These are phyloP conservation scores for Proisotoma minuta DNA, from an alignment of 2,888 invertebrate species.

Conservation along the genomic window DNA sequence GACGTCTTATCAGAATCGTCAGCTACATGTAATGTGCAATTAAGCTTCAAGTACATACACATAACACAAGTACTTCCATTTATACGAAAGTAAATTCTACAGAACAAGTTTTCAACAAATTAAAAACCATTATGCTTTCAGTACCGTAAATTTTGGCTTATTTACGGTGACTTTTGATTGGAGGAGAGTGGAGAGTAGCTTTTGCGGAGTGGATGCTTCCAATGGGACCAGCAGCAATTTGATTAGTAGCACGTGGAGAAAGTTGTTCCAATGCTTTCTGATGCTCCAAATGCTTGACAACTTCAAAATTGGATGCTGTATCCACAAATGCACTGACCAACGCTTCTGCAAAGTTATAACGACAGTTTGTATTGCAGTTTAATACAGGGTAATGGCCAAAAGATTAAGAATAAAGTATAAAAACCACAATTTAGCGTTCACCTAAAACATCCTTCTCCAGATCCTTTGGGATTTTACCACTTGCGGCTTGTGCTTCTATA, in stretches of 20 bases:
- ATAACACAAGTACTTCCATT: too few relatives aligned
- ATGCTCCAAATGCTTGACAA: slow-evolving; percentile 23
- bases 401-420: background rate
- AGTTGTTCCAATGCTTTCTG: background rate
- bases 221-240: too few relatives aligned
- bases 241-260: too few relatives aligned
- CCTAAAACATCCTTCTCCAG: slow-evolving; percentile 74
- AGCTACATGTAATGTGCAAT: too few relatives aligned
- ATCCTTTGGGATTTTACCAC: slow-evolving; percentile 67
- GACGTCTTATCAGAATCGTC: too few relatives aligned
- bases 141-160: background rate
- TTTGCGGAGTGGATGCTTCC: too few relatives aligned
- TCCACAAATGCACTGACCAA: slow-evolving; percentile 34
- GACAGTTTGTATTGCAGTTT: background rate
- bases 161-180: background rate
- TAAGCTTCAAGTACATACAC: too few relatives aligned
- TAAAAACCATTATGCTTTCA: too few relatives aligned
- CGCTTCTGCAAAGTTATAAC: slow-evolving; percentile 21
- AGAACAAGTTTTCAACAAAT: too few relatives aligned
- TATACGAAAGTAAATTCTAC: too few relatives aligned
- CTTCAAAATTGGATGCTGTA: too few relatives aligned
- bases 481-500: slow-evolving; percentile 66
- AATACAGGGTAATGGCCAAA: background rate
- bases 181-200: slow-evolving; percentile 7
- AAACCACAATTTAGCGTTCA: slow-evolving; percentile 48